phyloP scores from a whole-genome alignment of 1,140 invertebrate genomes.

The Cyclina sinensis region DNA sequence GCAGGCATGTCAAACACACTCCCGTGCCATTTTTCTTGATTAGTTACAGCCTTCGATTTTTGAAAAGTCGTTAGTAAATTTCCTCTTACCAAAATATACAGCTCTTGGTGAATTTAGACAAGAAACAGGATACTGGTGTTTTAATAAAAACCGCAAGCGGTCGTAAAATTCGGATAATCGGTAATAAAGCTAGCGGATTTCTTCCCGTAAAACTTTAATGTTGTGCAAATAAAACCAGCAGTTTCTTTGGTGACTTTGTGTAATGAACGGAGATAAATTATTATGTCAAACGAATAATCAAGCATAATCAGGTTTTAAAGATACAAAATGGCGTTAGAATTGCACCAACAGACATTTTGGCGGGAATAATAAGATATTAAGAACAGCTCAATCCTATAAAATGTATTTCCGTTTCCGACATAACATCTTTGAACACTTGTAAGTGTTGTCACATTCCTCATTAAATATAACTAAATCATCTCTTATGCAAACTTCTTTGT shows the following conservation, averaged over 20 bases:
- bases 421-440: not conserved
- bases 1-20: too few relatives aligned
- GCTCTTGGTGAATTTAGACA: not conserved
- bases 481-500: too few relatives aligned
- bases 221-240: constrained; percentile 29
- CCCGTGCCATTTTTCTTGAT: too few relatives aligned
- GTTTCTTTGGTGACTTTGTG: constrained; percentile 49
- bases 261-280: constrained; percentile 60
- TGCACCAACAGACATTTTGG: constrained; percentile 14
- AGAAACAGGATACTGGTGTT: constrained; percentile 15
- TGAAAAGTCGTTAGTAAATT: not conserved
- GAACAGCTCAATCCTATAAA: not conserved
- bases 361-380: not conserved
- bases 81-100: not conserved
- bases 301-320: constrained; percentile 17
- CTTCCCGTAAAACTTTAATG: constrained; percentile 12
- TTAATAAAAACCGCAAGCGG: constrained; percentile 30
- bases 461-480: not conserved
- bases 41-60: not conserved
- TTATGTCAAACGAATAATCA: constrained; percentile 49
- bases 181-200: constrained; percentile 35
- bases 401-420: constrained; percentile 9
- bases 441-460: not conserved
- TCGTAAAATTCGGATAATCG: constrained; percentile 44
- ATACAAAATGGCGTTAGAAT: not conserved